Base-by-base conservation (phyloP, 2,888 invertebrate genomes). In the Campoletis raptor region DNA sequence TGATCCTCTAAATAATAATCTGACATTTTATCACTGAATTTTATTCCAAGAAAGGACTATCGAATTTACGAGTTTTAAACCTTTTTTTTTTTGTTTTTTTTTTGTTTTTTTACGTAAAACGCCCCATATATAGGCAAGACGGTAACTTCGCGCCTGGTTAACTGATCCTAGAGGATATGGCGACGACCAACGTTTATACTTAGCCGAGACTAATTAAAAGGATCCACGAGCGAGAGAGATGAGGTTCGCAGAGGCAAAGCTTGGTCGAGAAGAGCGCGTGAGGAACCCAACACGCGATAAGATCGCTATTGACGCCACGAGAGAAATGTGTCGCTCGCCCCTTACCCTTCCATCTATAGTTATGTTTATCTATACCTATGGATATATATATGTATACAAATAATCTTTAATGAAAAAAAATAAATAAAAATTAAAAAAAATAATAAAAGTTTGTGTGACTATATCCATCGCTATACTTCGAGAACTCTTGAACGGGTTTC, bases 151-250 rank as follows among this genome's bases (percentile, higher is more conserved):
- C 86, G 85, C 85, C 81, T 78, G 76, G 81, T 88, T 87, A 87
- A 89, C 87, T 87, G 86, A 86, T 88, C 86, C 80, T 85, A 52
- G 82, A 83, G 83, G 85, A 83, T 79, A 70, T 79, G 87, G 80
- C 78, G 82, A 74, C 69, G 85, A 86, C 88, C 88, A 90, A 88
- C 89, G 88, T 88, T 90, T 90, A 88, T 90, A 91, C 91, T 91
- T 88, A 88, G 85, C 89, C 88, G 89, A 85, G 89, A 90, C 92
- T 93, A 94, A 94, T 94, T 94, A 94, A 93, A 93, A 93, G 92
- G 93, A 93, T 90, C 91, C 90, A 90, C 89, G 89, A 54, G 74
- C 78, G 79, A 76, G 74, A 21, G 74, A 80, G 84, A 70, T 76
- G 69, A 64, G 66, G 78, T 84, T 74, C 80, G 52, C 74, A 83